Evolutionary conservation across 2,797 vertebrate species (phyloP).

Genomic region (Taenioides sp.): DNA sequence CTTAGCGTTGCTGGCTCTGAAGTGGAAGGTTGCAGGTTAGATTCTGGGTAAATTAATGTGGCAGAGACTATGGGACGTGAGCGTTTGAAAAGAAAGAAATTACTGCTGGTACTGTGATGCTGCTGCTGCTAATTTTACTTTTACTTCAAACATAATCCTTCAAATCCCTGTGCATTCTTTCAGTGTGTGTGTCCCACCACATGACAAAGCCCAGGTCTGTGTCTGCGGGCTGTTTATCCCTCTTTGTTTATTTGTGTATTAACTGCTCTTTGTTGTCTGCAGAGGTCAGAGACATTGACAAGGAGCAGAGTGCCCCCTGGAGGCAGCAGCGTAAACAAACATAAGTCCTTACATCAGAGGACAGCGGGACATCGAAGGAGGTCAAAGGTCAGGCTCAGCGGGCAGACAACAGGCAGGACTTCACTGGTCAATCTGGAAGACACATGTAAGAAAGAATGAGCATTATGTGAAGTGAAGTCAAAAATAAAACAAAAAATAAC

Average conservation of each 20-base stretch:
- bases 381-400: conserved; percentile 33
- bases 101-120: too few species aligned
- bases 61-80: not conserved
- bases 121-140: too few species aligned
- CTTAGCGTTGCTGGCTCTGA: too few species aligned
- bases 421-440: conserved; percentile 43
- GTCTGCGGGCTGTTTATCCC: not conserved
- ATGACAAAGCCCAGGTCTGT: not conserved
- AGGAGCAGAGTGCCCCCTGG: conserved; percentile 2
- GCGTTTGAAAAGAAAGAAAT: not conserved
- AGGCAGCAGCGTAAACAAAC: not conserved
- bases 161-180: not conserved
- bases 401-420: conserved; percentile 51
- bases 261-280: not conserved
- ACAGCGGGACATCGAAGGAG: conserved; percentile 52
- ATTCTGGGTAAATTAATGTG: too few species aligned
- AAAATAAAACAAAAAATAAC: too few species aligned
- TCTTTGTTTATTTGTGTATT: not conserved
- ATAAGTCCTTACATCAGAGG: conserved; percentile 67
- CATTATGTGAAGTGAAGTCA: too few species aligned
- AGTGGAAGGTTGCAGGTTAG: too few species aligned
- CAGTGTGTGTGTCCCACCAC: not conserved
- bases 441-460: not conserved
- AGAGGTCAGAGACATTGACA: not conserved
- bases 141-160: too few species aligned